Evolutionary conservation across 1,140 invertebrate species (phyloP).

Genomic region (Wasmannia auropunctata): DNA sequence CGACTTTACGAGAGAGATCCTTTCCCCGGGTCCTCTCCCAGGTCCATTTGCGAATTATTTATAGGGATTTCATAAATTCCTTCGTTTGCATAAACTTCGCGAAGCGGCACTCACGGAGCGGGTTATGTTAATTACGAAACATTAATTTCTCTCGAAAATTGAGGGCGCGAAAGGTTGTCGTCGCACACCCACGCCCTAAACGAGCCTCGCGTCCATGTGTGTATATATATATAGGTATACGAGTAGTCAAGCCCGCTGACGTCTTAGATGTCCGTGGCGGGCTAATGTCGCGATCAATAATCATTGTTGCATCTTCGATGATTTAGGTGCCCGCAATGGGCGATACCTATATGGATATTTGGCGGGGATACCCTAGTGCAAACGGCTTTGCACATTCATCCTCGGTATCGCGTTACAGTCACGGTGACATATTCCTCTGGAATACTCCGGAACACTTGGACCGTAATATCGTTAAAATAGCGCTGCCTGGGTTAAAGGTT

Average conservation of each 20-base stretch:
- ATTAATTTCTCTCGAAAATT: not conserved
- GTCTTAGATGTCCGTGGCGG: conserved; percentile 26
- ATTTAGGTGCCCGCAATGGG: conserved; percentile 8
- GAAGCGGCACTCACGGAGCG: too few relatives aligned
- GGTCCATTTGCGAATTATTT: conserved; percentile 21
- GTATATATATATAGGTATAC: too few relatives aligned
- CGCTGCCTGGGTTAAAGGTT: not conserved
- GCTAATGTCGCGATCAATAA: conserved; percentile 47
- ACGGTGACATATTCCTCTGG: not conserved
- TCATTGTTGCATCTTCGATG: conserved; percentile 1
- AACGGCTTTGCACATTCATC: not conserved
- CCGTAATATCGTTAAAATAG: not conserved
- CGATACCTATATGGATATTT: conserved; percentile 7
- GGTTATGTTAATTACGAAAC: not conserved
- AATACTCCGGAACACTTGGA: too few relatives aligned
- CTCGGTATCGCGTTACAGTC: conserved; percentile 9
- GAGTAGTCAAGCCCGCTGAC: not conserved
- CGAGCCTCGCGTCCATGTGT: not conserved
- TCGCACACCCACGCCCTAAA: not conserved
- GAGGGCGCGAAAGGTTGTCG: not conserved
- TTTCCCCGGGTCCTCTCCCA: too few relatives aligned
- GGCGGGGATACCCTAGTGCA: too few relatives aligned
- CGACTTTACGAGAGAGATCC: not conserved
- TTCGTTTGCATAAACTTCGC: not conserved
- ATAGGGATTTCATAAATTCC: not conserved